Percentiles rank a stretch among this genome's conserved stretches.
These are phyloP conservation scores for Batillaria attramentaria DNA, from an alignment of 1,140 invertebrate genomes.

Conservation along the genomic window DNA sequence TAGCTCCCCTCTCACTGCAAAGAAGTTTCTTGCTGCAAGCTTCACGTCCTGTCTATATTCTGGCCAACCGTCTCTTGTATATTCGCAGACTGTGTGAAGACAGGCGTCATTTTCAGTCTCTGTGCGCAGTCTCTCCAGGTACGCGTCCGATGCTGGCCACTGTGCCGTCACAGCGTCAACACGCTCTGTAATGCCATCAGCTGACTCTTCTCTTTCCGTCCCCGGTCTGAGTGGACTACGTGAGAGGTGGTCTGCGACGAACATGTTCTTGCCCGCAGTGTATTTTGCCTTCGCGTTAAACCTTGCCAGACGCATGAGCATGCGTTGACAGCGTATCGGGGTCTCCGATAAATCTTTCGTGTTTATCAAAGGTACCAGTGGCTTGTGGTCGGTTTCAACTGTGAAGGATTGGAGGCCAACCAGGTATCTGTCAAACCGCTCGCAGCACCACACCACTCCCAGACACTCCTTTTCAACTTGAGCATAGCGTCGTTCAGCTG, in stretches of 20 bases:
- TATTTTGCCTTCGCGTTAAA: conserved; percentile 36
- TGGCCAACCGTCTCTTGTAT: background rate
- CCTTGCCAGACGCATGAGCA: conserved; percentile 41
- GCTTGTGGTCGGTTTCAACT: conserved; percentile 64
- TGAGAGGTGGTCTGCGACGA: conserved; percentile 39
- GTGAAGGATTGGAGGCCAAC: conserved; percentile 61
- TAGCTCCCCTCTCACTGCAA: too few relatives aligned
- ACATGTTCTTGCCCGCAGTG: conserved; percentile 38
- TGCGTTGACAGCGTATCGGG: conserved; percentile 39
- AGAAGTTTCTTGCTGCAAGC: background rate
- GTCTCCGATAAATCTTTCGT: conserved; percentile 30
- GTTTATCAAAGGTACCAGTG: conserved; percentile 55
- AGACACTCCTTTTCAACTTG: conserved; percentile 75
- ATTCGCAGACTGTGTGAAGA: background rate
- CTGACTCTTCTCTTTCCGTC: conserved; percentile 72
- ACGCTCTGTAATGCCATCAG: conserved; percentile 73
- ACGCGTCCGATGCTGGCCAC: background rate
- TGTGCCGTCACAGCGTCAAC: background rate
- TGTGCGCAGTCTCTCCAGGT: background rate
- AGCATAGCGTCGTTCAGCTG: conserved; percentile 72
- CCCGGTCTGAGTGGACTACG: conserved; percentile 60
- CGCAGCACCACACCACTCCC: conserved; percentile 73
- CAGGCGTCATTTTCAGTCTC: background rate
- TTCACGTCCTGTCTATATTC: conserved; percentile 14
- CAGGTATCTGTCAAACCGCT: conserved; percentile 74